Base-by-base conservation (phyloP, 2,888 invertebrate species). In the Beris morrisii region DNA sequence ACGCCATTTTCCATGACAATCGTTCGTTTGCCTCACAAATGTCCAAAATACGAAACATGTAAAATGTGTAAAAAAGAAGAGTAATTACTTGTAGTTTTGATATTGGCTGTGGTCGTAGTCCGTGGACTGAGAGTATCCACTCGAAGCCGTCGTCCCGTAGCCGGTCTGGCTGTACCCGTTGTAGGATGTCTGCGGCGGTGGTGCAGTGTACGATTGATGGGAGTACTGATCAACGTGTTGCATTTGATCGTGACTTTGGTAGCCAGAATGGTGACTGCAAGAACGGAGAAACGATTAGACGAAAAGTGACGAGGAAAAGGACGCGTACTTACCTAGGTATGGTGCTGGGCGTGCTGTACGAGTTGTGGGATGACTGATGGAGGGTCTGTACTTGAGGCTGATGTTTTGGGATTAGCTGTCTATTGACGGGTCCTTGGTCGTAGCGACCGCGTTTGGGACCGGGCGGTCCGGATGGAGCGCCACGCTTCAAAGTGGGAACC, bases 81-180 rank as follows among this genome's bases (percentile, higher is more conserved):
- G 15, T 44, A 50, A 61, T 56, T 44, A 80, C 80, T 76, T 77
- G 71, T 80, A 81, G 69, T 75, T 75, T 69, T 79, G 79, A 71
- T 81, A 81, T 70, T 80, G 80, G 71, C 77, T 79, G 68, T 79
- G 80, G 73, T 81, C 80, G 69, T 81, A 81, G 68, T 81, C 80
- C 30, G 74, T 72, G 61, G 74, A 68, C 65, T 76, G 73, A 22
- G 77, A 73, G 71, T 80, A 80, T 45, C 76, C 77, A 68, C 73
- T 75, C 67, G 73, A 75, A 5, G 78, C 71, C 31, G 78, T 73
- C 5, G 78, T 70, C 5, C 73, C 72, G 70, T 80, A 80, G n/a
- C 76, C 75, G 58, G 75, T 71, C 67, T 81, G 81, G 0, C 75
- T 75, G 71, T 81, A 81, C 0, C 81, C 81, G 72, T 81, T 81